Percentiles rank a stretch among this genome's conserved stretches.
Evolutionary conservation across 2,113 vertebrate species (phyloP).

Genomic region (Entomyzon cyanotis): DNA sequence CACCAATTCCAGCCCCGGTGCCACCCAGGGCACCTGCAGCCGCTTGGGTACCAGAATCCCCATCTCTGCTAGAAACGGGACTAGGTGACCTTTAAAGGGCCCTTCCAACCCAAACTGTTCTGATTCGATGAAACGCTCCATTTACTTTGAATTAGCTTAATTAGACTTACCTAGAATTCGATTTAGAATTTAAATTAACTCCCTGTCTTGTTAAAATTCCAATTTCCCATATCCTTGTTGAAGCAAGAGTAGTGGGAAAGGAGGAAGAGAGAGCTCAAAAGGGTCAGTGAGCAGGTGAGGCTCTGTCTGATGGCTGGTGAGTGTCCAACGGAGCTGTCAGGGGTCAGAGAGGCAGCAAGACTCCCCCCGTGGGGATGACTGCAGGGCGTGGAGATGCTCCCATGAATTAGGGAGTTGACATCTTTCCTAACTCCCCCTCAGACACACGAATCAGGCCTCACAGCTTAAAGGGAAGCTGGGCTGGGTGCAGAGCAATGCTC

Average conservation of each 20-base stretch:
- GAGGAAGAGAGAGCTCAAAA: neutral
- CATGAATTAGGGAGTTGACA: fast-evolving
- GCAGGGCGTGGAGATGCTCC: fast-evolving
- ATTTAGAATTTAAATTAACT: neutral
- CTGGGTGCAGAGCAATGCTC: neutral
- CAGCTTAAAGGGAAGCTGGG: neutral
- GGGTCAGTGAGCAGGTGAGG: neutral
- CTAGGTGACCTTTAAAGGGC: neutral
- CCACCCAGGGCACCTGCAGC: neutral
- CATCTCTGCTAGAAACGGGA: neutral
- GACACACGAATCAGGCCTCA: neutral
- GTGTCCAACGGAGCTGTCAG: neutral
- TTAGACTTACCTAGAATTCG: neutral
- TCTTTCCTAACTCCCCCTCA: neutral
- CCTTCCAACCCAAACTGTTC: neutral
- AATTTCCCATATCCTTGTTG: neutral
- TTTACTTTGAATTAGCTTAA: neutral
- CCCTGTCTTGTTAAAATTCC: neutral
- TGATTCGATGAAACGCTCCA: fast-evolving
- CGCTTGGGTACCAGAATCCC: too few species aligned
- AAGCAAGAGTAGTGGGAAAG: neutral
- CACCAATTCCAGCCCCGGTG: fast-evolving
- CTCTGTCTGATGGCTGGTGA: fast-evolving
- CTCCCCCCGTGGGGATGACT: fast-evolving
- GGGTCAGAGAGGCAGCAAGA: neutral